A percentile compares a stretch with the other conserved stretches of the same genome.
Evolutionary conservation across 2,888 invertebrate species (phyloP).

Genomic region (Podotricha telesiphe): DNA sequence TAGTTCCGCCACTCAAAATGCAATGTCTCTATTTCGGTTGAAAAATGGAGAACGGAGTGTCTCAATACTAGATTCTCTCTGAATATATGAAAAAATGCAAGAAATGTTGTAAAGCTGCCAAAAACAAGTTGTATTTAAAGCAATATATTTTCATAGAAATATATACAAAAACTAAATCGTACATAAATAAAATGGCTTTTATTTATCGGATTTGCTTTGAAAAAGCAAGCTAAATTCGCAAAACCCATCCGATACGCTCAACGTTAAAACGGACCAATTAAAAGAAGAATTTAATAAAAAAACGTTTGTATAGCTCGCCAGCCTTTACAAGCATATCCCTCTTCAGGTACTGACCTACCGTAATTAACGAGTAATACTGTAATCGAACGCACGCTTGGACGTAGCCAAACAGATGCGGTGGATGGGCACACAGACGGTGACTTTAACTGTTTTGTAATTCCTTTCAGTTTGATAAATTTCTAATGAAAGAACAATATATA

Average conservation of each 20-base stretch:
- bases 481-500: background rate
- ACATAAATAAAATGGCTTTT: background rate
- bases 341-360: slow-evolving; percentile 1
- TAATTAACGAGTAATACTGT: slow-evolving; percentile 17
- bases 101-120: too few relatives aligned
- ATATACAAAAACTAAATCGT: background rate
- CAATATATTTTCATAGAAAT: too few relatives aligned
- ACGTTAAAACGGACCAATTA: slow-evolving; percentile 23
- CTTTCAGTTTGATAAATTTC: background rate
- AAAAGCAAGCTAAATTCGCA: background rate
- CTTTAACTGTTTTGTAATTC: background rate
- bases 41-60: too few relatives aligned
- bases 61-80: too few relatives aligned
- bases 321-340: slow-evolving; percentile 16
- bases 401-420: background rate
- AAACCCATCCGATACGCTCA: slow-evolving; percentile 9
- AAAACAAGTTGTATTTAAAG: too few relatives aligned
- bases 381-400: background rate
- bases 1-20: too few relatives aligned
- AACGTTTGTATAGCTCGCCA: slow-evolving; percentile 18
- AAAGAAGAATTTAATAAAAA: slow-evolving; percentile 26
- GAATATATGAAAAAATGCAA: too few relatives aligned
- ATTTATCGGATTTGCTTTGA: slow-evolving; percentile 1
- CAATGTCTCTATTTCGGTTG: too few relatives aligned
- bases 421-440: background rate